Conservation (phyloP, 2,888 invertebrate species). For the Steinernema scapterisci region DNA sequence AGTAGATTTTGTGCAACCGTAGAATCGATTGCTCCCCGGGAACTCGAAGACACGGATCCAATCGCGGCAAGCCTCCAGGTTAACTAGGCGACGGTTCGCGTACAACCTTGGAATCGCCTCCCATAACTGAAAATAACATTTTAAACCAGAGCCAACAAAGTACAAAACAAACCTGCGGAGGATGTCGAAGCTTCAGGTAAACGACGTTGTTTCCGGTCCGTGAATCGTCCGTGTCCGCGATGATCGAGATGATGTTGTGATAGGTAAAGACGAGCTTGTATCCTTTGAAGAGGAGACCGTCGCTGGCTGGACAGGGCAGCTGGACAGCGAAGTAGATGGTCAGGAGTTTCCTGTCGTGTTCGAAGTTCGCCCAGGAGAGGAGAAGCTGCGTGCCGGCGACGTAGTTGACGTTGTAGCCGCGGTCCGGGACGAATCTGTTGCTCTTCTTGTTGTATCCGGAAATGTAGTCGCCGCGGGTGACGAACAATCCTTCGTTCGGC, state of each 20-base stretch:
- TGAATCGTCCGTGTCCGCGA: conserved; percentile 41
- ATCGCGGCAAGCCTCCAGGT: conserved; percentile 45
- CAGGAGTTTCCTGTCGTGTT: conserved; percentile 47
- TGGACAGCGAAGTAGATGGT: conserved; percentile 47
- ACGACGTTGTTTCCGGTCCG: conserved; percentile 36
- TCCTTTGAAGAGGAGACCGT: conserved; percentile 39
- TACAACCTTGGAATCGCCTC: conserved; percentile 45
- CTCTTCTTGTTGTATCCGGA: conserved; percentile 46
- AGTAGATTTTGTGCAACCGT: not conserved
- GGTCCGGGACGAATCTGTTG: conserved; percentile 36
- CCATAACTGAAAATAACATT: conserved; percentile 40
- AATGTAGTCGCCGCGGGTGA: conserved; percentile 51
- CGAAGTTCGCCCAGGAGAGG: conserved; percentile 30
- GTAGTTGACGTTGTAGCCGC: conserved; percentile 31
- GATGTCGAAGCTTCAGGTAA: conserved; percentile 45
- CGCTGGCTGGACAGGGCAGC: conserved; percentile 10
- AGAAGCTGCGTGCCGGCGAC: conserved; percentile 32
- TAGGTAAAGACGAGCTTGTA: conserved; percentile 20
- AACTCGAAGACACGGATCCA: conserved; percentile 41
- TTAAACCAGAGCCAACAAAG: not conserved
- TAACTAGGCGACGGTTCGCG: conserved; percentile 40
- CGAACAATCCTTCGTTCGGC: conserved; percentile 48
- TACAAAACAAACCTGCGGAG: conserved; percentile 41
- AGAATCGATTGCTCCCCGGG: not conserved
- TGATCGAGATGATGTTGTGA: conserved; percentile 34